Base-by-base conservation (phyloP, 2,797 vertebrate species). In the Alcedo atthis region DNA sequence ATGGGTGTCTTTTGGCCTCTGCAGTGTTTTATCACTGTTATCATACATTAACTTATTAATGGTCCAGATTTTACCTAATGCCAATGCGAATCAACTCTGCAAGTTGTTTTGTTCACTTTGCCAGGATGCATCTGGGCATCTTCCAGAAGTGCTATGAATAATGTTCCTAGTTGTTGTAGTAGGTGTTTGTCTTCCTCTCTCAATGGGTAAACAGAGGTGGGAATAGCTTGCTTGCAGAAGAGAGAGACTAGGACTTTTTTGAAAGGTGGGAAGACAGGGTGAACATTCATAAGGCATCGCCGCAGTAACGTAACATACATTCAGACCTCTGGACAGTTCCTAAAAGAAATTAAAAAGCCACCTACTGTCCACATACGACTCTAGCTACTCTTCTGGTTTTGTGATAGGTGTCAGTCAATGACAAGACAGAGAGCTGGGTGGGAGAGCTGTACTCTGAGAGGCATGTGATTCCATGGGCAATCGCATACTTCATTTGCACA, bases 1-100 rank as follows among this genome's bases (percentile, higher is more conserved):
- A 0, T 1, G 21, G 2, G 28, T 6, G 3, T 75, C 71, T 77
- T 61, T n/a, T 51, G 71, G 45, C 55, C 61, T 84, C 54, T n/a
- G 64, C n/a, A 10, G 43, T 35, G 24, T 35, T 64, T 86, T 43
- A 8, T 35, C 22, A 19, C 28, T 46, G 0, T 54, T 33, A 8
- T 3, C 25, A 4, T 5, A 1, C 8, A 0, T 37, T 30, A 26
- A 45, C 3, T 87, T 28, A 40, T 28, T 35, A 14, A 43, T 7
- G 28, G 15, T n/a, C 10, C 51, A 66, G 46, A 20, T 84, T 71
- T 63, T 70, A 24, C 32, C 63, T 12, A 1, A 9, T 32, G 32
- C 35, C 51, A 78, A 4, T 4, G 11, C 4, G 43, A 51, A 28
- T 22, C 35, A 63, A 1, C 35, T 63, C 12, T 42, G 8, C 18